Base-by-base conservation (phyloP, 2,888 invertebrate species). In the Baccha elongata region DNA sequence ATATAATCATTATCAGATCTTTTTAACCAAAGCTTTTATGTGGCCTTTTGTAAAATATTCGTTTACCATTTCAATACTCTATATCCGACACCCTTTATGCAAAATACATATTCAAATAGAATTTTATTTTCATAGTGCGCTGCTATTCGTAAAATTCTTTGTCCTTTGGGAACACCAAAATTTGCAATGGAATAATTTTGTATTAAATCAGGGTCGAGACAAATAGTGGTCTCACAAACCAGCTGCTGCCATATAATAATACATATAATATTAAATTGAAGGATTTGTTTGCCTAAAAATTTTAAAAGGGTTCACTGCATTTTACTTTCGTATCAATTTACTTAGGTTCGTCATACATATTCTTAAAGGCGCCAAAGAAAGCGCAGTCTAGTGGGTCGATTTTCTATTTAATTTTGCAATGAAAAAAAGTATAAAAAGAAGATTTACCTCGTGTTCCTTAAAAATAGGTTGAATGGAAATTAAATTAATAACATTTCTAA, bases 391-490 rank as follows among this genome's bases (percentile, higher is more conserved):
- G 8, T 32, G n/a, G 37, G 19, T n/a, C n/a, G n/a, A 15, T 32
- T 42, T 42, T 21, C 11, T 67, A 19, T 3, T 23, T 26, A 8
- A 32, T n/a, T n/a, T n/a, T n/a, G n/a, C n/a, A n/a, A n/a, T n/a
- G n/a, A n/a, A 32, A 5, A 7, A 32, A 7, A 7, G 8, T 32
- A 32, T 32, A 32, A 32, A 32, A 1, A 32, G 6, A 4, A 32
- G 8, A 32, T n/a, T n/a, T n/a, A 32, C 29, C 29, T 6, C 5
- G 10, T 73, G 32, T 32, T 26, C 19, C 42, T 17, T 42, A 58
- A 65, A 46, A 76, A 50, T 65, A 52, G 58, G 42, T 73, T 67
- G 46, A 73, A 73, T 73, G 73, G 60, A 73, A 79, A 73, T 73
- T 73, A 79, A 60, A 73, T 79, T 79, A 73, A 79, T 73, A 53